Evolutionary conservation across 2,797 vertebrate species (phyloP), one percentile per base, ranked within the genome.

Genomic region (Neoniphon sammara): DNA sequence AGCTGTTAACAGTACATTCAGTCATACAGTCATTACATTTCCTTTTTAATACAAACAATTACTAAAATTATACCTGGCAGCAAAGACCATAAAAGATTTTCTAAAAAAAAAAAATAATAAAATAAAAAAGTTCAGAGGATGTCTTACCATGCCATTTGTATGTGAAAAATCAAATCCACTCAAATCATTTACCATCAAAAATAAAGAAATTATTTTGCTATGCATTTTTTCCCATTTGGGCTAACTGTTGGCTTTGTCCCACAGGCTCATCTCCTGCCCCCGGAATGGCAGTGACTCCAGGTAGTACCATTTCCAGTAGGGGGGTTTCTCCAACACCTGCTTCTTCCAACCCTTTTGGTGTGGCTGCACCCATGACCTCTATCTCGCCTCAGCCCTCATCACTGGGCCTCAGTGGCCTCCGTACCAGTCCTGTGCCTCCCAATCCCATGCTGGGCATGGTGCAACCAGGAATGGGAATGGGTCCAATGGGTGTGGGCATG

Each of bases 341-440:
- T 8, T 89, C 92, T 56, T 94, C 94, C 18, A 95, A 95, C 87
- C 94, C 94, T 3, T 95, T 95, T 17, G 94, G 94, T 9, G 89
- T 91, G 50, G 92, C 92, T 46, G 91, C 91, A 17, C 58, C 93
- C 59, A 91, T 95, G 93, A 87, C 88, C 73, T 95, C 94, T 62
- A 94, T 95, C 81, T 95, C 94, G 66, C 94, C 94, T 56, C 94
- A 95, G 89, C 93, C 94, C 67, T 94, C 94, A n/a, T 94, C 93
- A 5, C 91, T 95, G 6, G 94, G 94, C 77, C 89, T 95, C 61
- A 94, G 92, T 6, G 78, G 91, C 78, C 92, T 95, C 58, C 94
- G 94, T 78, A 91, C 92, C 88, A 95, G 94, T 82, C 94, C 94
- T 18, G 92, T 95, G 76, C 94, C 94, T 61, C 94, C 91, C 59